A percentile compares a stretch with the other conserved stretches of the same genome.
Conservation (phyloP, 1,140 invertebrate species). For the Apis cerana region DNA sequence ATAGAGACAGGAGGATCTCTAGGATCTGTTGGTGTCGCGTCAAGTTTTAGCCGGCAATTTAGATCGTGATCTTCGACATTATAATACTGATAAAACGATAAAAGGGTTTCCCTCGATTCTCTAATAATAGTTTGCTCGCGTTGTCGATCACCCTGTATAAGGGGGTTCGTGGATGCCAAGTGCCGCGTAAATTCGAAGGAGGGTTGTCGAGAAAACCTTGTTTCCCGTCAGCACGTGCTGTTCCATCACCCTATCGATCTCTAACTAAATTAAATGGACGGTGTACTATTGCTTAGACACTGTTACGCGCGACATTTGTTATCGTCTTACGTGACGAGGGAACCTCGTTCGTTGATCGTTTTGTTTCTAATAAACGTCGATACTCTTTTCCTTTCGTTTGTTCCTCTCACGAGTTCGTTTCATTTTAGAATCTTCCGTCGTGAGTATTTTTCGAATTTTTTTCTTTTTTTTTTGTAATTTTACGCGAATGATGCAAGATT, state of each 20-base stretch:
- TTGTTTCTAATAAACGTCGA: neutral
- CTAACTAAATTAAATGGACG: slow-evolving; percentile 59
- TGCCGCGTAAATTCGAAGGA: slow-evolving; percentile 51
- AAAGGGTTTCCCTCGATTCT: slow-evolving; percentile 22
- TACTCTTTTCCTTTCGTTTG: neutral
- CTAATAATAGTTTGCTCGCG: slow-evolving; percentile 57
- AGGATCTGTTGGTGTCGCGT: slow-evolving; percentile 11
- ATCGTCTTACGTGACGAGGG: neutral
- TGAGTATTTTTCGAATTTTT: no score
- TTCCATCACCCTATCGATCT: slow-evolving; percentile 49
- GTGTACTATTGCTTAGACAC: slow-evolving; percentile 25
- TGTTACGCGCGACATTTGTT: neutral
- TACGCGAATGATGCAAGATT: no score
- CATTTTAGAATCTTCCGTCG: no score
- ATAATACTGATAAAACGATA: slow-evolving; percentile 49
- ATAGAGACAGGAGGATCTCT: neutral
- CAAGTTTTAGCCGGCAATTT: slow-evolving; percentile 32
- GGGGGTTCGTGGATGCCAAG: slow-evolving; percentile 43
- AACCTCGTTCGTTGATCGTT: neutral
- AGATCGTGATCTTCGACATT: slow-evolving; percentile 42
- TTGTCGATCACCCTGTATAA: slow-evolving; percentile 51
- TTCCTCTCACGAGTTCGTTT: no score
- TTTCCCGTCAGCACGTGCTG: slow-evolving; percentile 58
- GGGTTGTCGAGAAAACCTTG: slow-evolving; percentile 43
- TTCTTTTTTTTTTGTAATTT: no score